Percentiles rank a stretch among this genome's conserved stretches.
These are phyloP conservation scores for Sitobion miscanthi DNA, from an alignment of 1,140 invertebrate species.

Conservation along the genomic window DNA sequence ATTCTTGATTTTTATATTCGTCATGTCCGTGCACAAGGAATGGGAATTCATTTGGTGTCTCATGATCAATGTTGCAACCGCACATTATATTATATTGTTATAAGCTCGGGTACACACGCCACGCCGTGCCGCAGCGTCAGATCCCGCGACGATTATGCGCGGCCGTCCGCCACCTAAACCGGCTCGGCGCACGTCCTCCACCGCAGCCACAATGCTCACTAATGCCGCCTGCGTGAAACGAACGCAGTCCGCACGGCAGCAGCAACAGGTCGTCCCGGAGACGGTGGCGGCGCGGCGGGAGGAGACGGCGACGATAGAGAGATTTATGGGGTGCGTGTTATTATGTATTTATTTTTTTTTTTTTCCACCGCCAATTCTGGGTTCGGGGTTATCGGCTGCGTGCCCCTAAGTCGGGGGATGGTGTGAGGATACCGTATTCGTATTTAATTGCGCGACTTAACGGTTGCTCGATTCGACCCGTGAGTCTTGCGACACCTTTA, in stretches of 20 bases:
- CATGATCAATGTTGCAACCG: background rate
- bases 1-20: background rate
- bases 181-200: background rate
- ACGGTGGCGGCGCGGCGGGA: background rate
- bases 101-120: background rate
- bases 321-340: conserved; percentile 12
- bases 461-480: background rate
- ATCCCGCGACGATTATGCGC: conserved; percentile 9
- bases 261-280: background rate
- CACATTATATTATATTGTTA: background rate
- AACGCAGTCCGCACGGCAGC: background rate
- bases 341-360: background rate
- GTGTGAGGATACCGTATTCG: background rate
- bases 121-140: background rate
- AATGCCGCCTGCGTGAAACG: background rate
- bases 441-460: conserved; percentile 14
- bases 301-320: background rate
- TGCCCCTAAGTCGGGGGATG: conserved; percentile 14
- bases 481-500: background rate
- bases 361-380: background rate
- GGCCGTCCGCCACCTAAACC: background rate
- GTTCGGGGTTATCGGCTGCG: background rate
- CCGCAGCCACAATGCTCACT: background rate
- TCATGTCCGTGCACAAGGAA: background rate
- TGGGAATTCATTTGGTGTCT: background rate